Evolutionary conservation across 2,113 vertebrate genomes (phyloP).

Genomic region (Saccopteryx leptura): DNA sequence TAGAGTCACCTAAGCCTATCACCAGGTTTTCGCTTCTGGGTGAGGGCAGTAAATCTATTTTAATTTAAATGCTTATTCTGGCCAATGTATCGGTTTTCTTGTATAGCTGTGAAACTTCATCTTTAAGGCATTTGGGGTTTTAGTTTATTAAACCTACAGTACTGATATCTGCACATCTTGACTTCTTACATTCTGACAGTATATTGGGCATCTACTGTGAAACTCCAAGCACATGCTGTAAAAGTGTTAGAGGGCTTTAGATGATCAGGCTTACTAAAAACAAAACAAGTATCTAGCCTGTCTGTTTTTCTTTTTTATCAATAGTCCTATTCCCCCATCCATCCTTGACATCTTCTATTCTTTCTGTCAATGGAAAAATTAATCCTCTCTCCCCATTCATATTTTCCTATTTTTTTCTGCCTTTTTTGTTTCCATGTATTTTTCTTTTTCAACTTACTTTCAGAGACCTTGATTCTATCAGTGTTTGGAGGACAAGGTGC

Average conservation of each 20-base stretch:
- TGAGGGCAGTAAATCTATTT: background rate
- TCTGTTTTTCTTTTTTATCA: background rate
- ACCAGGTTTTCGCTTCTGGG: too few relatives aligned
- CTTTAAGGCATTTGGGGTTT: background rate
- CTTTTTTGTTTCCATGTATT: background rate
- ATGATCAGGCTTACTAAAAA: background rate
- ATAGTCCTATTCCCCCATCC: background rate
- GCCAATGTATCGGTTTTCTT: background rate
- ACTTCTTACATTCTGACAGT: background rate
- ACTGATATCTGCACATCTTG: background rate
- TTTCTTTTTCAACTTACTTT: background rate
- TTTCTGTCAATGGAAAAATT: background rate
- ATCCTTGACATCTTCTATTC: background rate
- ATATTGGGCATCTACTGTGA: too few relatives aligned
- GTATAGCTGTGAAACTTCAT: background rate
- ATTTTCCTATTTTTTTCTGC: background rate
- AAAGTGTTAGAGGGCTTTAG: background rate
- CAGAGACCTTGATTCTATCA: background rate
- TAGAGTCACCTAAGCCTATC: too few relatives aligned
- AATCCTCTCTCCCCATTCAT: too few relatives aligned
- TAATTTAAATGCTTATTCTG: background rate
- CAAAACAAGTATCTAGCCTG: too few relatives aligned
- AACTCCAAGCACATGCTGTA: accelerated
- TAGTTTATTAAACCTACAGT: background rate
- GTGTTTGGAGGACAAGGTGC: background rate